phyloP scores from a whole-genome alignment of 2,113 vertebrate species.

The Nothocercus nigrocapillus region DNA sequence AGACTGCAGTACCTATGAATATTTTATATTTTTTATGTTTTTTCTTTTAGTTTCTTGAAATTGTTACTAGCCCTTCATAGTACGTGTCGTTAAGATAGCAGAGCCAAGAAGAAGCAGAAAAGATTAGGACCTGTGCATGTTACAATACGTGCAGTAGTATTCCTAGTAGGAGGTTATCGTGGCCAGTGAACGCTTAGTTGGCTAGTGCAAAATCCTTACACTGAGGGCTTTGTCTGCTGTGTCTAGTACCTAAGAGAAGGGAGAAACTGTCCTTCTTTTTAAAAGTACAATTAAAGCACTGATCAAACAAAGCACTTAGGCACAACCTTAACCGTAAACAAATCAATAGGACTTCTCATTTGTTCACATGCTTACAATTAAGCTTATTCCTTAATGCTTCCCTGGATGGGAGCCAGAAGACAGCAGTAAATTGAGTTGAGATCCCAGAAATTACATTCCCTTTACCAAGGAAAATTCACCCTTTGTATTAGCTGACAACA shows the following conservation, averaged over 20 bases:
- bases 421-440: constrained; percentile 34
- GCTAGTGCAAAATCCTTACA: background rate
- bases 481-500: background rate
- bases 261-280: background rate
- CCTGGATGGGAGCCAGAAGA: constrained; percentile 35
- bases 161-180: background rate
- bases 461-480: constrained; percentile 17
- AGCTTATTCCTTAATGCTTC: constrained; percentile 45
- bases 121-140: background rate
- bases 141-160: no score
- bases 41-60: background rate
- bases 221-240: background rate
- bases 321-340: background rate
- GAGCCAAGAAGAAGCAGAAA: background rate
- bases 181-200: accelerated
- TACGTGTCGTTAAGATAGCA: accelerated
- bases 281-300: background rate
- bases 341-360: constrained; percentile 50
- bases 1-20: background rate
- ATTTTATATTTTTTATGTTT: background rate
- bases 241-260: background rate
- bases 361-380: constrained; percentile 48
- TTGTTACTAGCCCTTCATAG: background rate
- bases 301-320: constrained; percentile 7
- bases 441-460: constrained; percentile 42